Base-by-base conservation (phyloP, 2,888 invertebrate species). In the Diarsia dahlii region DNA sequence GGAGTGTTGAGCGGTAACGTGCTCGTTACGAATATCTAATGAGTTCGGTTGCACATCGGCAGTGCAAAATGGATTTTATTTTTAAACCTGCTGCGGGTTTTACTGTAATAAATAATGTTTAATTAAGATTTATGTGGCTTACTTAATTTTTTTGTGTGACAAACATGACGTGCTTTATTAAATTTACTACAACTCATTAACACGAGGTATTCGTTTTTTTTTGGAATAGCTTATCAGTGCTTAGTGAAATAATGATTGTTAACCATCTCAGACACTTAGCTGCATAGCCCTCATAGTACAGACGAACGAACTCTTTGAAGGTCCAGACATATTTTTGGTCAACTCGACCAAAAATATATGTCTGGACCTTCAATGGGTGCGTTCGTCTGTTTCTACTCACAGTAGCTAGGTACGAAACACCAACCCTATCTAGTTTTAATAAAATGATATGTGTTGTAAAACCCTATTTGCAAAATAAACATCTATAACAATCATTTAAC, bases 1-100 rank as follows among this genome's bases (percentile, higher is more conserved):
- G 84, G 83, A 58, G 69, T 65, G 76, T 68, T 78, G 82, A 80
- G 78, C 71, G 74, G 75, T 76, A 84, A 79, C 84, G 74, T 66
- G 74, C 83, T 83, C 81, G 85, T 89, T 87, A 84, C 62, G 84
- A 87, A 88, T 87, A 80, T 81, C 54, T 82, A 81, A 85, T 81
- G 78, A 76, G 65, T 48, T 65, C 45, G 50, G 63, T 82, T 82
- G 74, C 84, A 82, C 84, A 88, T 81, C 72, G 78, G 50, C 71
- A 56, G 54, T 64, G 63, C 76, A 60, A 83, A 85, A 81, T 78
- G 54, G 34, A 80, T 80, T 39, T 70, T 48, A 74, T 67, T 69
- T 75, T 85, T 74, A 48, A 68, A 73, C 67, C 20, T 10, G 68
- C 23, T 73, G 23, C 9, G 2, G 34, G 62, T 58, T 65, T 74